These are phyloP conservation scores for Eonycteris spelaea DNA, from an alignment of 2,113 vertebrate species.

Conservation along the genomic window DNA sequence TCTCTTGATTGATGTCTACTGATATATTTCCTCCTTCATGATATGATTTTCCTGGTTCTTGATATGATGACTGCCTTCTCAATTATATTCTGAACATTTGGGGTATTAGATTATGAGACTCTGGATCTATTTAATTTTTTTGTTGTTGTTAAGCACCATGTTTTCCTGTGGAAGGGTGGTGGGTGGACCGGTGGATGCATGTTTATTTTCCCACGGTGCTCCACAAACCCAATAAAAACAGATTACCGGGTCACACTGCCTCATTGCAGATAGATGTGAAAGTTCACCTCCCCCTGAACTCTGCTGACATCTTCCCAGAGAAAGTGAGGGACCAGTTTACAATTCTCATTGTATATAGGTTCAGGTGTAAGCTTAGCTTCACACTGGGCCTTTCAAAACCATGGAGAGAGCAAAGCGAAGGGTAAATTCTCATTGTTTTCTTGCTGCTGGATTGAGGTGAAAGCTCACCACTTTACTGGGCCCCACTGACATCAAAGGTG, in stretches of 20 bases:
- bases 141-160: background rate
- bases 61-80: background rate
- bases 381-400: background rate
- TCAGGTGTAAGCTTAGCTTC: background rate
- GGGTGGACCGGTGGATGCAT: no score
- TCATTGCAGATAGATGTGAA: background rate
- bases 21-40: background rate
- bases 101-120: background rate
- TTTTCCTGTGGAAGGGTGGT: background rate
- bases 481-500: no score
- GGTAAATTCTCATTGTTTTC: background rate
- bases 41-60: background rate
- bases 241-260: background rate
- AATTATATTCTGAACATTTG: background rate
- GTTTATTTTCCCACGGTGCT: background rate
- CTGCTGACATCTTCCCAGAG: background rate
- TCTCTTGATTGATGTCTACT: background rate
- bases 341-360: background rate
- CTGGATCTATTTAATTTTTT: background rate
- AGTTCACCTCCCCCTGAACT: background rate
- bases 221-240: background rate
- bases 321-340: background rate
- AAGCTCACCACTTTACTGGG: background rate
- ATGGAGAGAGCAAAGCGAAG: background rate
- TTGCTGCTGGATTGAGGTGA: background rate